Conservation (phyloP, 2,113 vertebrate species). For the Seriola rivoliana region DNA sequence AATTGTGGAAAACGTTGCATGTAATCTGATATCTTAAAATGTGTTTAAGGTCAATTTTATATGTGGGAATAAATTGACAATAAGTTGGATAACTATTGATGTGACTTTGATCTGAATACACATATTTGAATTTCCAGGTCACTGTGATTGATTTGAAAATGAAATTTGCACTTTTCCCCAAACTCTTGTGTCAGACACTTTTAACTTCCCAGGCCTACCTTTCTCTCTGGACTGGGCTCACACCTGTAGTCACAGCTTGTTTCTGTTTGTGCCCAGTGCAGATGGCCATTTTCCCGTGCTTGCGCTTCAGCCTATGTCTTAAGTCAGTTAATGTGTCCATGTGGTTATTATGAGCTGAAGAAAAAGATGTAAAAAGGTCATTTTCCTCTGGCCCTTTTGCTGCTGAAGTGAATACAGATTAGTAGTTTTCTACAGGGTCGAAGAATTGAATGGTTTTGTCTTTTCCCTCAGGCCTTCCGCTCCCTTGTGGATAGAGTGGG, state of each 20-base stretch:
- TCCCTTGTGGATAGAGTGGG: slow-evolving; percentile 94
- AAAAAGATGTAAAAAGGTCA: not conserved
- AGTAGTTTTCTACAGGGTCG: not conserved
- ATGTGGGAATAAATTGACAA: too few species aligned
- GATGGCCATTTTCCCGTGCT: not conserved
- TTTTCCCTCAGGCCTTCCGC: slow-evolving; percentile 78
- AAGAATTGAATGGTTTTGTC: not conserved
- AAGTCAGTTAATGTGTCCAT: not conserved
- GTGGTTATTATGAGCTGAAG: not conserved
- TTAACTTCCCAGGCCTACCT: not conserved
- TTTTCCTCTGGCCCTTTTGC: not conserved
- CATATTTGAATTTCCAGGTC: too few species aligned
- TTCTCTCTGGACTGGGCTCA: not conserved
- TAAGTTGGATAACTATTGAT: too few species aligned
- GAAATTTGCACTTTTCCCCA: not conserved
- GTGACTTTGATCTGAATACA: too few species aligned
- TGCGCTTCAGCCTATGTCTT: not conserved
- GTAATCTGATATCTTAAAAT: too few species aligned
- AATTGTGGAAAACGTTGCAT: too few species aligned
- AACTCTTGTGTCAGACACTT: not conserved
- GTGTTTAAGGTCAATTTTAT: too few species aligned
- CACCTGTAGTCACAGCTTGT: not conserved
- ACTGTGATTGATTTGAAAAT: not conserved
- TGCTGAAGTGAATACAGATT: not conserved
- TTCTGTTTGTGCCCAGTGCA: not conserved